Conservation (phyloP, 2,113 vertebrate genomes). For the Datnioides undecimradiatus region DNA sequence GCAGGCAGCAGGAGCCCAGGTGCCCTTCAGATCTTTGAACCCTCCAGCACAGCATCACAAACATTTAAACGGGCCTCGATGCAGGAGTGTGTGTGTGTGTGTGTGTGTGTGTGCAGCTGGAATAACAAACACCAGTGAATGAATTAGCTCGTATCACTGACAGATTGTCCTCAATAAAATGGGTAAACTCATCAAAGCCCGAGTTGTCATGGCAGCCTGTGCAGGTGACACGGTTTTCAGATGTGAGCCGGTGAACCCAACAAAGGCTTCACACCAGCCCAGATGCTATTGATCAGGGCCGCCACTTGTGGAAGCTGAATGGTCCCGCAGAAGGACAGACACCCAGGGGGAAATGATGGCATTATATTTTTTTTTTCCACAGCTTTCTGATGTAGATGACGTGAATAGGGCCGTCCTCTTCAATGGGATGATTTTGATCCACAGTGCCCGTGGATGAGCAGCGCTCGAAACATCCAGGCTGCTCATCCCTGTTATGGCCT, state of each 20-base stretch:
- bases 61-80: not conserved
- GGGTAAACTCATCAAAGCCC: slow-evolving; percentile 57
- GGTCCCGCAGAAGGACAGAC: slow-evolving; percentile 38
- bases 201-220: slow-evolving; percentile 60
- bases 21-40: not conserved
- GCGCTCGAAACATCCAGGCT: not conserved
- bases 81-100: too few relatives aligned
- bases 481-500: not conserved
- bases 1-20: not conserved
- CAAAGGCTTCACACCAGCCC: slow-evolving; percentile 78
- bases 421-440: slow-evolving; percentile 46
- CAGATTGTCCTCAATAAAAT: slow-evolving; percentile 11
- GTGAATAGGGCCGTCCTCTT: slow-evolving; percentile 50
- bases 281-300: slow-evolving; percentile 63
- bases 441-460: not conserved
- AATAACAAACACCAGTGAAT: slow-evolving; percentile 47
- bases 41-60: not conserved
- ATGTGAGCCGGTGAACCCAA: slow-evolving; percentile 44
- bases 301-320: slow-evolving; percentile 69
- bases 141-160: not conserved
- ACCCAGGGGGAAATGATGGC: slow-evolving; percentile 54
- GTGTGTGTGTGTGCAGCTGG: not conserved
- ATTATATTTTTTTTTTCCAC: slow-evolving; percentile 53
- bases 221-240: slow-evolving; percentile 67
- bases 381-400: slow-evolving; percentile 54